These are phyloP conservation scores for Drosophila pseudotakahashii DNA, from an alignment of 2,888 invertebrate genomes.

Conservation along the genomic window DNA sequence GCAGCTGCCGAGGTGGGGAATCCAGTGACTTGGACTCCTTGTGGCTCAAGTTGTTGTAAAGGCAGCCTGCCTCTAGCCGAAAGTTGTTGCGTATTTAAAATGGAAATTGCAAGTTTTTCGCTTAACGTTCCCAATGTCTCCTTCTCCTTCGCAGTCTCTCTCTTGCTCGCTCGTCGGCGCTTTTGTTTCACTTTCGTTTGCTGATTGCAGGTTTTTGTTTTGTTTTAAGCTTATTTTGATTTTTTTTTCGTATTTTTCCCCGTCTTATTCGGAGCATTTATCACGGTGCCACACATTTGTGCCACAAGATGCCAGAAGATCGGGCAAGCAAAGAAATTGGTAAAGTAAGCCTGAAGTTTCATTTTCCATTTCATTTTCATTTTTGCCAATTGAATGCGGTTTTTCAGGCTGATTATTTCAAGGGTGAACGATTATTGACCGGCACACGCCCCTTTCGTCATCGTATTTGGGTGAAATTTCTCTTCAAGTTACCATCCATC, in stretches of 20 bases:
- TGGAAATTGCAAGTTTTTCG: conserved; percentile 78
- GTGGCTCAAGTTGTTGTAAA: background rate
- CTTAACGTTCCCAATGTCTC: conserved; percentile 34
- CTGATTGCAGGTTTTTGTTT: conserved; percentile 77
- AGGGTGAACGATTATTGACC: conserved; percentile 14
- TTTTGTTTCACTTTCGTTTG: conserved; percentile 81
- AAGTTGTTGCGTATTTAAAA: conserved; percentile 78
- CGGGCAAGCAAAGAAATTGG: conserved; percentile 25
- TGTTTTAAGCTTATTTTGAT: conserved; percentile 21
- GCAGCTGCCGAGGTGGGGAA: conserved; percentile 21
- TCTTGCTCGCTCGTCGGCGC: conserved; percentile 50
- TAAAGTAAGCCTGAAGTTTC: conserved; percentile 60
- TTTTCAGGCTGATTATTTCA: conserved; percentile 23
- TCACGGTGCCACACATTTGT: conserved; percentile 73
- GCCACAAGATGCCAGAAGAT: conserved; percentile 51
- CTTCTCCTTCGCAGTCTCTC: conserved; percentile 9
- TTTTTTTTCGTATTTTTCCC: background rate
- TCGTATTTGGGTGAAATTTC: conserved; percentile 5
- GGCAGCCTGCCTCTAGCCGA: conserved; percentile 65
- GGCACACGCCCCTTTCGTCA: conserved; percentile 2
- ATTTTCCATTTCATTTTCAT: conserved; percentile 73
- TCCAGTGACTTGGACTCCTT: conserved; percentile 19
- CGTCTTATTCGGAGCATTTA: conserved; percentile 62
- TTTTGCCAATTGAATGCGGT: conserved; percentile 10
- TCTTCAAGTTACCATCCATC: background rate